Base-by-base conservation (phyloP, 2,888 invertebrate species). In the Thyatira batis region DNA sequence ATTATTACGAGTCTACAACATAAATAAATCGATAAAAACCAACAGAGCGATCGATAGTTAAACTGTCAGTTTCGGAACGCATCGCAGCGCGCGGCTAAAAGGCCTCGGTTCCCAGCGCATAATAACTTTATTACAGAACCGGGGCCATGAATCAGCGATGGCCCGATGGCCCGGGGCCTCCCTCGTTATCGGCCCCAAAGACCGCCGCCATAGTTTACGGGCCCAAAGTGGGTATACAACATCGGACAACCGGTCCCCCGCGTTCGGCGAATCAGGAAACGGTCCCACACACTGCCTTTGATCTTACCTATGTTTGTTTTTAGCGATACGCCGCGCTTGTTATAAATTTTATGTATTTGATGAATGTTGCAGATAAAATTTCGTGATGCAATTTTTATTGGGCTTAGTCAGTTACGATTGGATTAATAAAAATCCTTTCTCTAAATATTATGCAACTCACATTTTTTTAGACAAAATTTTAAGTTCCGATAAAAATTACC, bases 111-210 rank as follows among this genome's bases (percentile, higher is more conserved):
- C 59, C 55, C 20, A 46, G 54, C 62, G 57, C 67, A 53, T 53
- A 53, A 59, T 60, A 64, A 64, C 66, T 67, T 71, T 71, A 65
- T 66, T 69, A 67, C 58, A 65, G 59, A 61, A 60, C 64, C 57
- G 52, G 57, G 58, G 52, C 65, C 65, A 71, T 80, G 77, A 79
- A 76, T 80, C 79, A 76, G 58, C 49, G 46, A 17, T 39, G 39
- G 65, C 68, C 65, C 49, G 46, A 17, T 39, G 39, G 65, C 68
- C 65, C 52, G 61, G 71, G 77, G 73, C 72, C 70, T 68, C 70
- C 70, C 71, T 73, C 68, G 72, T 78, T 77, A 72, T 71, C 71
- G 63, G 60, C 56, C 62, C 39, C 39, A 39, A 39, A 39, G 39
- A 13, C 39, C 8, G 39, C 39, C 39, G 39, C 39, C 39, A 65